Base-by-base conservation (phyloP, 2,888 invertebrate species). In the Eristalis arbustorum region DNA sequence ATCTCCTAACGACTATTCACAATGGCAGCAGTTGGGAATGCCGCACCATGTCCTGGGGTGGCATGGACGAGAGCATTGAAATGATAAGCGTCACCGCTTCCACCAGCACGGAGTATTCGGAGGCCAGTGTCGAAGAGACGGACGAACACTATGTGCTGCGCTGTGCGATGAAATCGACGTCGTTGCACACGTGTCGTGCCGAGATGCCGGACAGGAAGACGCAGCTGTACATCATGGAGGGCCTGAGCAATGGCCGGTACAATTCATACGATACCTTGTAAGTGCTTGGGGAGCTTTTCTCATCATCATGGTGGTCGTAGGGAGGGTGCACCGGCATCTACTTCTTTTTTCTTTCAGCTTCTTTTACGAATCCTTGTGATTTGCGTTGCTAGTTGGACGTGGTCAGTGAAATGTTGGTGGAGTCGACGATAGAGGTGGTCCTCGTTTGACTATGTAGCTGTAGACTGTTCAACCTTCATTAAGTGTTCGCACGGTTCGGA, bases 181-280 rank as follows among this genome's bases (percentile, higher is more conserved):
- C 88, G 5, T 61, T 89, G 57, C 68, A 72, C 40, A 74, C 87
- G 1, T 90, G 90, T 57, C 88, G 88, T 31, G 90, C 89, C 10
- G 89, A 89, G 82, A 88, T 88, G 88, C 90, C 90, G 5, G 89
- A 89, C 62, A 88, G 83, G 18, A 88, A 62, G 25, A 80, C 73
- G 1, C 89, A 89, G 62, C 42, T 90, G 5, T 89, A 88, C 62
- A 88, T 90, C 25, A 89, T 81, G 75, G 89, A 90, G 80, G 90
- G 90, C 42, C 76, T 90, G 22, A 89, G 88, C 74, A 89, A 88
- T 82, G 89, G 89, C 4, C 72, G 89, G 69, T 90, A 89, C 68
- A 89, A 89, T 2, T 79, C 90, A 6, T 89, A 88, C 31, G 89
- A 90, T 71, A 90, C 90, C 1, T 22, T 84, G 90, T 90, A 88